Evolutionary conservation across 2,797 vertebrate species (phyloP).

Genomic region (Spondyliosoma cantharus): DNA sequence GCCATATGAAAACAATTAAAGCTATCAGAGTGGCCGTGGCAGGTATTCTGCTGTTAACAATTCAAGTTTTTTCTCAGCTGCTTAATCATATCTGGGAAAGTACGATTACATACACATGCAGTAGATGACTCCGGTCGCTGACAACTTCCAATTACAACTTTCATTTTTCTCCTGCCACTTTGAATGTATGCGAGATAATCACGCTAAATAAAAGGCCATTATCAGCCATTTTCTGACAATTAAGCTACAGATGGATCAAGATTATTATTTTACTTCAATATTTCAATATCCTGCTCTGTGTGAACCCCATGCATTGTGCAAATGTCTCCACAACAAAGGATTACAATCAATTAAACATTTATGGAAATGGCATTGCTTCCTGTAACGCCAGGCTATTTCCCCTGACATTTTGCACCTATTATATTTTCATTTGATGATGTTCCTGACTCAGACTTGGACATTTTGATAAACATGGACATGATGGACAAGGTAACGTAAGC

Average conservation of each 20-base stretch:
- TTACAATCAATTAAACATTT: slow-evolving; percentile 98
- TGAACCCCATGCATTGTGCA: slow-evolving; percentile 76
- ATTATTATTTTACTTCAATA: slow-evolving; percentile 79
- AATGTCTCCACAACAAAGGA: slow-evolving; percentile 89
- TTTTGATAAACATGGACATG: slow-evolving; percentile 92
- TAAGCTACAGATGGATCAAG: slow-evolving; percentile 70
- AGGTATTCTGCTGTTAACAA: slow-evolving; percentile 65
- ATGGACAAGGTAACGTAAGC: slow-evolving; percentile 85
- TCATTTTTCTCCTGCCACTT: slow-evolving; percentile 36
- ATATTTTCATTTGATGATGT: slow-evolving; percentile 89
- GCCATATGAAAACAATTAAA: slow-evolving; percentile 72
- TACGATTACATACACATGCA: slow-evolving; percentile 36
- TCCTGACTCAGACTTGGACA: slow-evolving; percentile 88
- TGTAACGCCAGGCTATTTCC: slow-evolving; percentile 92
- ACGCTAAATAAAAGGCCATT: slow-evolving; percentile 66
- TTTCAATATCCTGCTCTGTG: slow-evolving; percentile 76
- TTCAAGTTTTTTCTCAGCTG: slow-evolving; percentile 51
- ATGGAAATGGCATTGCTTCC: slow-evolving; percentile 94
- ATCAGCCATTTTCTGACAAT: slow-evolving; percentile 74
- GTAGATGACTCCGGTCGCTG: slow-evolving; percentile 33
- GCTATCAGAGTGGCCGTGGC: slow-evolving; percentile 44
- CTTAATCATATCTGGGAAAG: slow-evolving; percentile 53
- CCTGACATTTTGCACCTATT: slow-evolving; percentile 97
- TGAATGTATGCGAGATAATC: slow-evolving; percentile 68
- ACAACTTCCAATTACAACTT: slow-evolving; percentile 61